Conservation (phyloP, 1,140 invertebrate genomes). For the Leptinotarsa lineolata region DNA sequence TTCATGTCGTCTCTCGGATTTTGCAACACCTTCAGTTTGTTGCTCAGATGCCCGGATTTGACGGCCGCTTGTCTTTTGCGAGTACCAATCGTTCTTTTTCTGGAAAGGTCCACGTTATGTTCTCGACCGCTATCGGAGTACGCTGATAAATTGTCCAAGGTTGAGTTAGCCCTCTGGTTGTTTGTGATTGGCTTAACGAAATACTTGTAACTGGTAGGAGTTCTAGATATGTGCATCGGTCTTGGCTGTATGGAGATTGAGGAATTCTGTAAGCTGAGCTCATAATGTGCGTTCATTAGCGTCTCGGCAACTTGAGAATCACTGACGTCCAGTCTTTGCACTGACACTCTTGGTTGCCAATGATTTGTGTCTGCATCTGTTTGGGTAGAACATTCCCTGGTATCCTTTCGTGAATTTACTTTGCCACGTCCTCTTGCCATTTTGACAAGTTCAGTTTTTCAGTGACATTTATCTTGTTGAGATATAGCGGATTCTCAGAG, state of each 20-base stretch:
- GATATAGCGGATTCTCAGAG: no score
- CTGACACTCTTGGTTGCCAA: not conserved
- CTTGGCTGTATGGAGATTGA: not conserved
- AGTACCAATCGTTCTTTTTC: not conserved
- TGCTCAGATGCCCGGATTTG: slow-evolving; percentile 20
- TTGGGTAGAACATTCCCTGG: not conserved
- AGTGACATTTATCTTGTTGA: no score
- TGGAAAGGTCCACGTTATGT: not conserved
- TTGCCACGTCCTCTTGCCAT: not conserved
- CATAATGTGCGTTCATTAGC: not conserved
- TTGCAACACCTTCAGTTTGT: slow-evolving; percentile 20
- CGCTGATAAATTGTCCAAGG: slow-evolving; percentile 5
- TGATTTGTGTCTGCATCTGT: not conserved
- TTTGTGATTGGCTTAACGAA: slow-evolving; percentile 30
- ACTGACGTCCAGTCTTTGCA: not conserved
- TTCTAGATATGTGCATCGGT: slow-evolving; percentile 16
- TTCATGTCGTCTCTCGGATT: slow-evolving; percentile 10
- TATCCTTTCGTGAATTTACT: not conserved
- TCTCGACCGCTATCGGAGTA: not conserved
- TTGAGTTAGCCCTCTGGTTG: slow-evolving; percentile 30
- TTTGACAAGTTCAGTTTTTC: not conserved
- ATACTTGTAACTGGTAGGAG: slow-evolving; percentile 18
- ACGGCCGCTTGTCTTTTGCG: slow-evolving; percentile 8
- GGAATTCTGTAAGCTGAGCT: not conserved
- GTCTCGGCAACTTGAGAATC: not conserved